A percentile compares a stretch with the other conserved stretches of the same genome.
Conservation (phyloP, 2,797 vertebrate genomes). For the Gouania willdenowi region DNA sequence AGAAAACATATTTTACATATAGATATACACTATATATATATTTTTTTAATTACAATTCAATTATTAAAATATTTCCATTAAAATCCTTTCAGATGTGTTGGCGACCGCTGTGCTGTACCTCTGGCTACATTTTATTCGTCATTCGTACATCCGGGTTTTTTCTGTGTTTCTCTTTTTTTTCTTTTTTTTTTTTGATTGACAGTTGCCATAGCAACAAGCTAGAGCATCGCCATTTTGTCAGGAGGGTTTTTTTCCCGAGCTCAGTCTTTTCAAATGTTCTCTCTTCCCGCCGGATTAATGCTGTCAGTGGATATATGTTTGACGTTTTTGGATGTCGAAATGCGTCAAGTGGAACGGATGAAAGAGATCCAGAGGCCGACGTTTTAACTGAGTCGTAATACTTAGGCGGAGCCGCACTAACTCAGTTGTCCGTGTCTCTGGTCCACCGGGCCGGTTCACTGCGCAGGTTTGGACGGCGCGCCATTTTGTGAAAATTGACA, state of each 20-base stretch:
- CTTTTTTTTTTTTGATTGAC: slow-evolving; percentile 75
- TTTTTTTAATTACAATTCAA: too few species aligned
- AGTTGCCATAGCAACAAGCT: slow-evolving; percentile 81
- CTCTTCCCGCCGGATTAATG: slow-evolving; percentile 83
- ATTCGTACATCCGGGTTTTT: slow-evolving; percentile 77
- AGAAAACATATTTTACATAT: too few species aligned
- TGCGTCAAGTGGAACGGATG: slow-evolving; percentile 60
- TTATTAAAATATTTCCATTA: too few species aligned
- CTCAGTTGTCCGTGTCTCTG: slow-evolving; percentile 77
- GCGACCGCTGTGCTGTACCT: slow-evolving; percentile 47
- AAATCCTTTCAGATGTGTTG: too few species aligned
- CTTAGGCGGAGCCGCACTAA: slow-evolving; percentile 74
- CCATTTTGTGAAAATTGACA: slow-evolving; percentile 97
- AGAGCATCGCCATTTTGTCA: slow-evolving; percentile 85
- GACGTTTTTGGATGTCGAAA: slow-evolving; percentile 67
- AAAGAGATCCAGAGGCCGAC: slow-evolving; percentile 59
- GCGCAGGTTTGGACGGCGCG: slow-evolving; percentile 97
- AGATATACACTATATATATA: too few species aligned
- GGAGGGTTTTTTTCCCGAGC: slow-evolving; percentile 72
- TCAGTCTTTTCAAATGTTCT: slow-evolving; percentile 82
- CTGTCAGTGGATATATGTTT: slow-evolving; percentile 71
- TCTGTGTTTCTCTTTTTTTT: too few species aligned
- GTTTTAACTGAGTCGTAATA: slow-evolving; percentile 58
- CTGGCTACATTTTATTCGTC: slow-evolving; percentile 70
- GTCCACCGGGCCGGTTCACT: slow-evolving; percentile 88